These are phyloP conservation scores for Sympetrum striolatum DNA, from an alignment of 2,888 invertebrate genomes.

Conservation along the genomic window DNA sequence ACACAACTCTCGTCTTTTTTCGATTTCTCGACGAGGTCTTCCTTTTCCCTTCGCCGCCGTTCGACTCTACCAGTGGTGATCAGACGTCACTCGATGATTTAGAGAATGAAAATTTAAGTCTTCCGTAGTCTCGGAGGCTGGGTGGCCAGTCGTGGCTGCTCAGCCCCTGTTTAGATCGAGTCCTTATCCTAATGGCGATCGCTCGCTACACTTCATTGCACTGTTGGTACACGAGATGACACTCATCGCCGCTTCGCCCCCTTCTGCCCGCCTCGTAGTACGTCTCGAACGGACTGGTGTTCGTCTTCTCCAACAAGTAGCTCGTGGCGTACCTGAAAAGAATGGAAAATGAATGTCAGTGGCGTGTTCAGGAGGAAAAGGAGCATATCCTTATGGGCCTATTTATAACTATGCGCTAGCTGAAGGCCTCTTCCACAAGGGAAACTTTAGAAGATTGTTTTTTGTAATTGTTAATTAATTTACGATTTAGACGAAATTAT, in stretches of 20 bases:
- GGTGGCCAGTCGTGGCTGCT: not conserved
- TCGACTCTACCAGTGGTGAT: not conserved
- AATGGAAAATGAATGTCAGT: not conserved
- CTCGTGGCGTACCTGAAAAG: constrained; percentile 80
- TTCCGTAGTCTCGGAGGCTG: not conserved
- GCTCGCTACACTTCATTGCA: constrained; percentile 72
- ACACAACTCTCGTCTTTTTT: too few species aligned
- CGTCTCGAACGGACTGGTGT: constrained; percentile 73
- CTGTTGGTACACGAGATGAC: constrained; percentile 82
- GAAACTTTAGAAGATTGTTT: too few species aligned
- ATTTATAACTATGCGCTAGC: too few species aligned
- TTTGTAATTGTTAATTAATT: too few species aligned
- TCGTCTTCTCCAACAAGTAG: constrained; percentile 79
- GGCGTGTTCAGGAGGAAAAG: too few species aligned
- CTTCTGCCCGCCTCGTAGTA: constrained; percentile 86
- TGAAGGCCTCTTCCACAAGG: too few species aligned
- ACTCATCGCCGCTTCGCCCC: constrained; percentile 86
- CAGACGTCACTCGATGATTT: not conserved
- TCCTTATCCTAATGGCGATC: not conserved
- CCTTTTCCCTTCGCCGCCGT: too few species aligned
- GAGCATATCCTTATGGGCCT: too few species aligned
- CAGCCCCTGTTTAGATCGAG: not conserved
- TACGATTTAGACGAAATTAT: too few species aligned
- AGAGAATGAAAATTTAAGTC: not conserved
- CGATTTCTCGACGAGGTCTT: too few species aligned